These are phyloP conservation scores for Potorous gilbertii DNA, from an alignment of 2,797 vertebrate species.

Conservation along the genomic window DNA sequence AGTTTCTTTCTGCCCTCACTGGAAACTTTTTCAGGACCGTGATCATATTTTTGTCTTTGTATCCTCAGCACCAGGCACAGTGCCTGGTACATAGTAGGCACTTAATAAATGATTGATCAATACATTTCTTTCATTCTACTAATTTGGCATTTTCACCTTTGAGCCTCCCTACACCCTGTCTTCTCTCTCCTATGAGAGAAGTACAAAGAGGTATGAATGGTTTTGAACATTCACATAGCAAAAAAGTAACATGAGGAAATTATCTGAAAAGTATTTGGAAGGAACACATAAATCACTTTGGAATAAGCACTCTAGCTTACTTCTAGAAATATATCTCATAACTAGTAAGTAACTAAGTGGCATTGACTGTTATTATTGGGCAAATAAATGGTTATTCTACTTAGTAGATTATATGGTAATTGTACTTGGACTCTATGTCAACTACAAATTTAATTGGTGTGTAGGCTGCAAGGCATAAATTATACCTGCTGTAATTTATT, in stretches of 20 bases:
- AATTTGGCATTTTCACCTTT: neutral
- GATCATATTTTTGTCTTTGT: neutral
- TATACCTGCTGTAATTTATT: constrained; percentile 54
- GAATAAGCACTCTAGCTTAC: neutral
- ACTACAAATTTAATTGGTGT: constrained; percentile 50
- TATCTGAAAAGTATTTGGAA: neutral
- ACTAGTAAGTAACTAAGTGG: neutral
- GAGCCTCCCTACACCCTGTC: neutral
- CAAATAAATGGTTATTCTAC: constrained; percentile 19
- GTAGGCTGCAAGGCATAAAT: constrained; percentile 51
- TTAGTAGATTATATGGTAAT: constrained; percentile 34
- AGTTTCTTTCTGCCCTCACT: neutral
- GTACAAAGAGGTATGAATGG: neutral
- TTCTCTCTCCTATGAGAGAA: neutral
- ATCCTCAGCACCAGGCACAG: neutral
- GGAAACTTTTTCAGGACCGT: neutral
- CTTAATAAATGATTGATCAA: neutral
- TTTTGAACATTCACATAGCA: neutral
- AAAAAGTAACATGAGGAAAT: neutral
- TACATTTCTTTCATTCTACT: neutral
- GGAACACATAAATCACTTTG: neutral
- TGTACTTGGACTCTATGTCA: constrained; percentile 30
- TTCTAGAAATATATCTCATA: neutral
- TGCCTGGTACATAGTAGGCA: neutral
- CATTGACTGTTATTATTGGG: neutral